Conservation (phyloP, 2,888 invertebrate species). For the Amorpha juglandis region DNA sequence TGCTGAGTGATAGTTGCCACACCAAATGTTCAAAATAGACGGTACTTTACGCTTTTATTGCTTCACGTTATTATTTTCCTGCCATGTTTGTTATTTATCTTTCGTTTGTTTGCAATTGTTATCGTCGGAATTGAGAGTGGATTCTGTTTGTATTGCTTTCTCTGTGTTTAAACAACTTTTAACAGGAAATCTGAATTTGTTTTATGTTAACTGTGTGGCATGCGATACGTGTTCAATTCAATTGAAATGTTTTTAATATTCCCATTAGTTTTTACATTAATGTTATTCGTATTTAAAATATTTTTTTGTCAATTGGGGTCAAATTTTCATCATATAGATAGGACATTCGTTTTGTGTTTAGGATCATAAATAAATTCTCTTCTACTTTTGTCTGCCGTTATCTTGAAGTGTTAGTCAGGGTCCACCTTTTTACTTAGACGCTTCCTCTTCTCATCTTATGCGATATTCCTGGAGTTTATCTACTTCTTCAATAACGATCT, state of each 20-base stretch:
- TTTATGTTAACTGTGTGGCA: background rate
- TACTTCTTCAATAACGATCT: no score
- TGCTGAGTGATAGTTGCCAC: slow-evolving; percentile 27
- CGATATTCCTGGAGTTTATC: no score
- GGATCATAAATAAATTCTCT: no score
- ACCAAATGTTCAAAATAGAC: slow-evolving; percentile 1
- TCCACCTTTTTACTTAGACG: no score
- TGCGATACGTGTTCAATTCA: slow-evolving; percentile 18
- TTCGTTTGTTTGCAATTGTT: slow-evolving; percentile 1
- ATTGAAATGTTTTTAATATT: slow-evolving; percentile 31
- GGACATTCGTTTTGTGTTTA: no score
- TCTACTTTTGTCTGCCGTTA: no score
- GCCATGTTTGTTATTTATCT: background rate
- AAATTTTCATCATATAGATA: no score
- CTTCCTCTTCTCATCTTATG: no score
- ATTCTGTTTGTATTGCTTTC: background rate
- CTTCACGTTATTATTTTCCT: slow-evolving; percentile 11
- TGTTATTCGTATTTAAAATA: no score
- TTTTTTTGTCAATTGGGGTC: no score
- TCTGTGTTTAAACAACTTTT: background rate
- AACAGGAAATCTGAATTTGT: background rate
- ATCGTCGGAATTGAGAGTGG: background rate
- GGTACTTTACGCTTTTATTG: background rate
- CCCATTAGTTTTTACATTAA: background rate
- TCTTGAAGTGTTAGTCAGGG: no score